Evolutionary conservation across 2,888 invertebrate species (phyloP), one percentile per base, ranked within the genome.

Genomic region (Coelopa pilipes): DNA sequence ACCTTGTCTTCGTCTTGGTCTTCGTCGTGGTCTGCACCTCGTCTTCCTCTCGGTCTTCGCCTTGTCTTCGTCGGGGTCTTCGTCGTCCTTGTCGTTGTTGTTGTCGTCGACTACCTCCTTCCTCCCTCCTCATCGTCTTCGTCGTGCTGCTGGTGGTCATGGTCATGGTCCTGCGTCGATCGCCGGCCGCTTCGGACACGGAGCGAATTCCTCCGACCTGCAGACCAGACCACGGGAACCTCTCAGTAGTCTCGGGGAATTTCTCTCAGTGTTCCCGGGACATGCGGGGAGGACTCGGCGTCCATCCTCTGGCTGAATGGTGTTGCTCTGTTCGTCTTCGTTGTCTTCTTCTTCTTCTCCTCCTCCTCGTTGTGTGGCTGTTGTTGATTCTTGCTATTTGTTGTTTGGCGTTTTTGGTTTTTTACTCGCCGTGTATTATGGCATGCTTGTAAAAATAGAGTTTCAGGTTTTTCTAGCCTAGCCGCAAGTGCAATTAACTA

Each of bases 401-500:
- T n/a, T n/a, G n/a, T n/a, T n/a, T n/a, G n/a, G n/a, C n/a, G n/a
- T n/a, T n/a, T 21, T 10, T 24, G 62, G 53, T 47, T 72, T 63
- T 45, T 66, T 57, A 24, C 57, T 49, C 63, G 0, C 57, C 66
- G 62, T 63, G 21, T 62, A 55, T 65, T 74, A 59, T 24, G 65
- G 17, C 19, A 66, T 66, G 66, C 24, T 65, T 65, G 21, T 66
- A 72, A 66, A 72, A 72, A 66, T 72, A 72, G 66, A 50, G 24
- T 47, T 78, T 78, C 78, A 74, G 73, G 75, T 76, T 78, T 77
- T 78, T 76, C 74, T 75, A 73, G 79, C 78, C 77, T 75, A 73
- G 79, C 78, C 77, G 73, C 74, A 74, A 74, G 77, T 78, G 67
- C 76, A 76, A 73, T 74, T 77, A 77, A 77, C 60, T 74, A 76